Evolutionary conservation across 2,113 vertebrate species (phyloP).

Genomic region (Leucopsar rothschildi): DNA sequence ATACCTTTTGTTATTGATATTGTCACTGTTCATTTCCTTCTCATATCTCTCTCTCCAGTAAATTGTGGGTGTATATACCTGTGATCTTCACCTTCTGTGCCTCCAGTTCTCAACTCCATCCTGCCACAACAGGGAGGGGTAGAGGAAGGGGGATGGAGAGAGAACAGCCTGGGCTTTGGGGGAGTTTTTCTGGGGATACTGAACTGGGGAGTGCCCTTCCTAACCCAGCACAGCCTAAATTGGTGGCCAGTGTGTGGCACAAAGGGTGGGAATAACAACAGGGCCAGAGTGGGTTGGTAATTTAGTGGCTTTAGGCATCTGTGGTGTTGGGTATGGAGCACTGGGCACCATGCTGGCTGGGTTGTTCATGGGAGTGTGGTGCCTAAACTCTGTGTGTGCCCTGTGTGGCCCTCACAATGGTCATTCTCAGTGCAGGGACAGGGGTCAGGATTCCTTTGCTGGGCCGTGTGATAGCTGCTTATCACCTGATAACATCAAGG

Average conservation of each 20-base stretch:
- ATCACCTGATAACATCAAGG: background rate
- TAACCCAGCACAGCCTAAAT: background rate
- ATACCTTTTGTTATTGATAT: background rate
- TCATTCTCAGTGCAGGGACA: too few relatives aligned
- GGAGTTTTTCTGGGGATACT: background rate
- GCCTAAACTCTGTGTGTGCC: too few relatives aligned
- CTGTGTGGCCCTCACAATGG: background rate
- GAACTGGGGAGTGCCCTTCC: background rate
- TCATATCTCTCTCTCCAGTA: background rate
- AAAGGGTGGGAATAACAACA: background rate
- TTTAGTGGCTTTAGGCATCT: rapidly evolving
- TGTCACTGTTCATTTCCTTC: background rate
- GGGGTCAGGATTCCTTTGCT: background rate
- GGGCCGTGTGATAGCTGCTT: background rate
- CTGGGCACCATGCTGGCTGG: rapidly evolving
- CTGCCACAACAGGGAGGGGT: rapidly evolving
- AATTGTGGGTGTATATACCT: background rate
- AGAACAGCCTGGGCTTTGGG: background rate
- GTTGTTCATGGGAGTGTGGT: background rate
- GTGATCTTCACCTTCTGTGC: background rate
- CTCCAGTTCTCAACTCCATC: background rate
- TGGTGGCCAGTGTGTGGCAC: background rate
- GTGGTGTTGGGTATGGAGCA: background rate
- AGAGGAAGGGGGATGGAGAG: background rate
- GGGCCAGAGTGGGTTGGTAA: background rate